These are phyloP conservation scores for Alaudala cheleensis DNA, from an alignment of 2,113 vertebrate species.

Conservation along the genomic window DNA sequence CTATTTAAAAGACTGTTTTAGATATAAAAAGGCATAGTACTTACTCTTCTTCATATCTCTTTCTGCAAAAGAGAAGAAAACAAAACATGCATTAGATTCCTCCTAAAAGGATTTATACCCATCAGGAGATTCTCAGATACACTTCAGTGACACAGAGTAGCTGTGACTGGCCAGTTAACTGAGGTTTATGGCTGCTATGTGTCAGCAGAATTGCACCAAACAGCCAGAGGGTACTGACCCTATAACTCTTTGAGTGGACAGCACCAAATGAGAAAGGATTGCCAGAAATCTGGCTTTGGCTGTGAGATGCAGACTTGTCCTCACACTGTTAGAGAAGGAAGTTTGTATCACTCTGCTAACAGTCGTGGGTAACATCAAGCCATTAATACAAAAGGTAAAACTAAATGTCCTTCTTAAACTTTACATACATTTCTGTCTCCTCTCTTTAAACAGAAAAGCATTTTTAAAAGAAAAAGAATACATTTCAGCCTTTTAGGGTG, in stretches of 20 bases:
- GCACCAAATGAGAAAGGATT: neutral
- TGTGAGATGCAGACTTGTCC: neutral
- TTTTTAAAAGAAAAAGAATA: neutral
- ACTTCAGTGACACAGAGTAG: neutral
- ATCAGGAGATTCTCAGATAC: neutral
- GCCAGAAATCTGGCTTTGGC: neutral
- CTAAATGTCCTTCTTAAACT: neutral
- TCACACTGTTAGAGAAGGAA: neutral
- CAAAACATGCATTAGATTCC: constrained; percentile 26
- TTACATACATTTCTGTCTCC: neutral
- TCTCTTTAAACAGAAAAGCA: neutral
- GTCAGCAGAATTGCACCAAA: neutral
- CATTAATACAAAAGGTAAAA: neutral
- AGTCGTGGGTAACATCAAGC: neutral
- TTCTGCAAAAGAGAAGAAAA: constrained; percentile 78
- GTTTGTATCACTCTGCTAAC: neutral
- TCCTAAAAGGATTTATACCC: neutral
- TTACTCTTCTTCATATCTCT: constrained; percentile 93
- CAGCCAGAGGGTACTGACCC: neutral
- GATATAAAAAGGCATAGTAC: constrained; percentile 67
- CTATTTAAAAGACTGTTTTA: neutral
- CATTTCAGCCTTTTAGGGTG: neutral
- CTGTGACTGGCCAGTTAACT: neutral
- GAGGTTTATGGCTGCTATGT: neutral
- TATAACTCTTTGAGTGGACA: neutral